phyloP scores from a whole-genome alignment of 2,113 vertebrate genomes.

The Zosterops pallidus region DNA sequence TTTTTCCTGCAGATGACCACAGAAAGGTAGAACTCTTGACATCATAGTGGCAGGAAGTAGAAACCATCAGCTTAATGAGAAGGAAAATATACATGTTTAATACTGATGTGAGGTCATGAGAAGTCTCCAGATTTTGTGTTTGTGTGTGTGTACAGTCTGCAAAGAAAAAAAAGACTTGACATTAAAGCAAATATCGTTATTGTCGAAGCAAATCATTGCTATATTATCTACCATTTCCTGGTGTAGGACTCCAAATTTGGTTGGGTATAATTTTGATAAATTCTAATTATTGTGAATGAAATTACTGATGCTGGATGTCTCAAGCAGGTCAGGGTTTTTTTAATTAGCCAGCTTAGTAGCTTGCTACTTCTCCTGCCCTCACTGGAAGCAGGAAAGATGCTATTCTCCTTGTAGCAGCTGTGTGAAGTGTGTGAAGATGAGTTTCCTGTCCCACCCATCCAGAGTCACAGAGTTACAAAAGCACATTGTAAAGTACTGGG shows the following conservation, averaged over 20 bases:
- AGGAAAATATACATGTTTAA: not conserved
- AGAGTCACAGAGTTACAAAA: not conserved
- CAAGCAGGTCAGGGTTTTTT: not conserved
- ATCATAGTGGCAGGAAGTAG: not conserved
- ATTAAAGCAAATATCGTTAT: conserved; percentile 27
- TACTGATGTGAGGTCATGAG: not conserved
- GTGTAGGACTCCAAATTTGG: not conserved
- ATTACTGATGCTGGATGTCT: not conserved
- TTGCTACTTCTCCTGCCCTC: not conserved
- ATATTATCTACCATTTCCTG: conserved; percentile 23
- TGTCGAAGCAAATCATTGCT: not conserved
- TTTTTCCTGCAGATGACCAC: not conserved
- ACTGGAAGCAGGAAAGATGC: not conserved
- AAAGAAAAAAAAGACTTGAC: not conserved
- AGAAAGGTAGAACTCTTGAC: not conserved
- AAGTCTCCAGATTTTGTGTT: not conserved
- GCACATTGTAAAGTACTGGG: not conserved
- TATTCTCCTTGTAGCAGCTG: not conserved
- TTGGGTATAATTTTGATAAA: conserved; percentile 2
- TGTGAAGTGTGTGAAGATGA: not conserved
- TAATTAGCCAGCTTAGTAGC: not conserved
- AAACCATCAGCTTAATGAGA: not conserved
- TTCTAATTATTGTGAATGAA: conserved; percentile 20
- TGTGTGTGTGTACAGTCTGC: not conserved
- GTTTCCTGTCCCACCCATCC: not conserved